Base-by-base conservation (phyloP, 2,888 invertebrate genomes). In the Bhutanitis thaidina region DNA sequence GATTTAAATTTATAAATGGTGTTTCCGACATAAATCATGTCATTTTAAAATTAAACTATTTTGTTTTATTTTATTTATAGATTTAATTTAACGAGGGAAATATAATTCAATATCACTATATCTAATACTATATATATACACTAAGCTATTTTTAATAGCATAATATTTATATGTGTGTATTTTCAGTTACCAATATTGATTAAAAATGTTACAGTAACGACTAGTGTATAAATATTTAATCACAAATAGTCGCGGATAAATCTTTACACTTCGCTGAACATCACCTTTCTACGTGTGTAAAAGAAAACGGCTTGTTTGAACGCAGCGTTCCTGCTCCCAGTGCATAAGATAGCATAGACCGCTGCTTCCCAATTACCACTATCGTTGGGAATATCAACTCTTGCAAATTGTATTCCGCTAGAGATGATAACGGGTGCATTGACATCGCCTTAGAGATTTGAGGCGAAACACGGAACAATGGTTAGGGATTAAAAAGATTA, bases 351-450 rank as follows among this genome's bases (percentile, higher is more conserved):
- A 20, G 20, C 7, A 37, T 9, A 34, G n/a, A 49, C 14, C 56
- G 39, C 55, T 57, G 69, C 64, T 59, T 71, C 74, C 85, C 84
- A 85, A 86, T 86, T 86, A 87, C 76, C 60, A 58, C 68, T 77
- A 86, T 87, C 87, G 73, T 62, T 86, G 86, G 75, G 85, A 85
- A 83, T 69, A 87, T 87, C 86, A 62, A 60, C 60, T 64, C 62
- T 75, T 77, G 80, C 81, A 77, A 84, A 86, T 83, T 83, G 79
- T 72, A 66, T 58, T 60, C 63, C 57, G 63, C 53, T 58, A 52
- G 59, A 59, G 72, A 67, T 70, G 74, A 78, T 77, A 77, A 65
- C 65, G 64, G 65, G 74, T 69, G 69, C 80, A 73, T 73, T 73
- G 77, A 78, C 79, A 71, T 69, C 56, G 60, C 58, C 35, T 9